Evolutionary conservation across 2,797 vertebrate species (phyloP).

Genomic region (Anniella stebbinsi): DNA sequence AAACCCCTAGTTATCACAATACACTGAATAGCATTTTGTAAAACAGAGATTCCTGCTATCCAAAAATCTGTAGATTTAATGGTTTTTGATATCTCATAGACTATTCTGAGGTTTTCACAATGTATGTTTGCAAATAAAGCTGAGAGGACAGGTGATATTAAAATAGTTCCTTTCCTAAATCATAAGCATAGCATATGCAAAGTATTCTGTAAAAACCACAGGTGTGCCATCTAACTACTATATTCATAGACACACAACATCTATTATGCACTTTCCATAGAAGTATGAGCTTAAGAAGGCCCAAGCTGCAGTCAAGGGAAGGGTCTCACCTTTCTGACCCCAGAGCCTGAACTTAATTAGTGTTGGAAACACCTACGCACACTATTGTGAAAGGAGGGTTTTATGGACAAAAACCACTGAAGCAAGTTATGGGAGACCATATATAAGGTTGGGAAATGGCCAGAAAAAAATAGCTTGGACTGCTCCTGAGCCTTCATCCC

Average conservation of each 20-base stretch:
- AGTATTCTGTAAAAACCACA: neutral
- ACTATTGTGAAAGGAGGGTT: neutral
- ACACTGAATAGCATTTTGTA: neutral
- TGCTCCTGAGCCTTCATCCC: neutral
- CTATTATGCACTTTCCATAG: neutral
- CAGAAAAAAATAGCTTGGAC: neutral
- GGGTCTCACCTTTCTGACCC: neutral
- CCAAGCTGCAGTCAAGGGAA: neutral
- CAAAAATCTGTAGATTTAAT: neutral
- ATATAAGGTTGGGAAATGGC: neutral
- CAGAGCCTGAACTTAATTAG: neutral
- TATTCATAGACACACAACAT: neutral
- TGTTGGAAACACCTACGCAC: neutral
- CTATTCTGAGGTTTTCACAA: neutral
- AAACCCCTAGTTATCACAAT: neutral
- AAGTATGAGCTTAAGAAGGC: neutral
- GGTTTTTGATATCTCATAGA: neutral
- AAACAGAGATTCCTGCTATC: neutral
- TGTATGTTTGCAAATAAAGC: neutral
- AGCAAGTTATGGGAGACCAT: neutral
- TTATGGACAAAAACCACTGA: neutral
- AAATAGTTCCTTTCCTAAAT: slow-evolving; percentile 26
- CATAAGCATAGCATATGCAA: neutral
- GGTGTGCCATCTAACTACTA: neutral
- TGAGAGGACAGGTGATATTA: slow-evolving; percentile 34